A percentile compares a stretch with the other conserved stretches of the same genome.
phyloP scores from a whole-genome alignment of 1,140 invertebrate species.

The Magallana ariakensis region DNA sequence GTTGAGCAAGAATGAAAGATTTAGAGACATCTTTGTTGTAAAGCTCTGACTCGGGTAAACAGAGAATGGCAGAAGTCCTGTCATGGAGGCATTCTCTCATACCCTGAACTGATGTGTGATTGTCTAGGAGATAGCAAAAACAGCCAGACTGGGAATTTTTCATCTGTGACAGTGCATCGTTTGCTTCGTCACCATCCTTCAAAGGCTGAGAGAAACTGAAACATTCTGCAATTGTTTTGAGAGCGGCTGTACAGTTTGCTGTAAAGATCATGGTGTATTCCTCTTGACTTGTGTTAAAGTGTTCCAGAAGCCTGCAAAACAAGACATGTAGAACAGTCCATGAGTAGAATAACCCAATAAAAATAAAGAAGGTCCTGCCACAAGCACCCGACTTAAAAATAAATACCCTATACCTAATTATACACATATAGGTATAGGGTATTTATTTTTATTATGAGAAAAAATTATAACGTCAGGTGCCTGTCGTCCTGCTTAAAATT shows the following conservation, averaged over 20 bases:
- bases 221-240: conserved; percentile 91
- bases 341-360: too few species aligned
- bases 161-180: background rate
- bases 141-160: conserved; percentile 55
- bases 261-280: conserved; percentile 95
- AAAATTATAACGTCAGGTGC: too few species aligned
- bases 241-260: conserved; percentile 89
- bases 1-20: conserved; percentile 40
- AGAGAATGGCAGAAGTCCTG: conserved; percentile 65
- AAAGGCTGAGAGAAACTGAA: conserved; percentile 81
- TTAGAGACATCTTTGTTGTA: conserved; percentile 21
- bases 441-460: too few species aligned
- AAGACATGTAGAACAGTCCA: background rate
- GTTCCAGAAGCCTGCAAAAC: conserved; percentile 86
- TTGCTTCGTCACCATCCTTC: background rate
- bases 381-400: too few species aligned
- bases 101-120: conserved; percentile 96
- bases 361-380: too few species aligned
- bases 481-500: too few species aligned
- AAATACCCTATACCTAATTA: too few species aligned
- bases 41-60: conserved; percentile 65
- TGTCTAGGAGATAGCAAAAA: conserved; percentile 91
- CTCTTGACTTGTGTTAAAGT: conserved; percentile 90
- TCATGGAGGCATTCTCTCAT: conserved; percentile 85
- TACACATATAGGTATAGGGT: too few species aligned